These are phyloP conservation scores for Myodes glareolus DNA, from an alignment of 2,113 vertebrate species.

Conservation along the genomic window DNA sequence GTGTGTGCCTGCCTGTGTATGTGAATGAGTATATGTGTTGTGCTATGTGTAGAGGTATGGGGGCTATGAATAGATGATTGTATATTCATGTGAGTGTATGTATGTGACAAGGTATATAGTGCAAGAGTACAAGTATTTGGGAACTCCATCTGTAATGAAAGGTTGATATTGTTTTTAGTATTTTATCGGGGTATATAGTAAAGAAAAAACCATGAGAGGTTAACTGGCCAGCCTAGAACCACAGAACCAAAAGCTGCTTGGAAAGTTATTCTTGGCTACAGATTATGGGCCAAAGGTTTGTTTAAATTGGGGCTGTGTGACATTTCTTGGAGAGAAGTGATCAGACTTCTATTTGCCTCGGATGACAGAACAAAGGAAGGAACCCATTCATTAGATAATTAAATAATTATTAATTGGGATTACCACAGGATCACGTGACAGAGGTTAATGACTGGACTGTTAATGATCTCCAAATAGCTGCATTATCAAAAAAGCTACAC, in stretches of 20 bases:
- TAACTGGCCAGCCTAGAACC: not conserved
- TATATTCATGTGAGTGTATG: not conserved
- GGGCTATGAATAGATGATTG: not conserved
- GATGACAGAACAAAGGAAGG: not conserved
- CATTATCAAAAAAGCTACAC: not conserved
- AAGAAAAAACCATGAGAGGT: not conserved
- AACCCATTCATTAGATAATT: not conserved
- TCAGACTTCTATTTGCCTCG: not conserved
- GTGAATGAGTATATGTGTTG: not conserved
- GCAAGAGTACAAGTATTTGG: not conserved
- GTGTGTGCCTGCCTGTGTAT: not conserved
- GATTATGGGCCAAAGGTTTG: not conserved
- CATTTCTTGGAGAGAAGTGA: not conserved
- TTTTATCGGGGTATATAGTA: accelerated
- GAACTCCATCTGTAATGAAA: not conserved
- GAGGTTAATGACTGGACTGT: not conserved
- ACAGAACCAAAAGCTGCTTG: not conserved
- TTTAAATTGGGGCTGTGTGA: not conserved
- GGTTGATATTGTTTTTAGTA: not conserved
- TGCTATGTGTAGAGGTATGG: not conserved
- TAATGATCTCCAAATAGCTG: not conserved
- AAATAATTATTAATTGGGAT: not conserved
- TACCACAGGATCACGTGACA: too few relatives aligned
- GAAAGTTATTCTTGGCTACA: not conserved
- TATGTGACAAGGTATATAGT: not conserved